phyloP scores from a whole-genome alignment of 2,797 vertebrate genomes.

The Botia almorhae region DNA sequence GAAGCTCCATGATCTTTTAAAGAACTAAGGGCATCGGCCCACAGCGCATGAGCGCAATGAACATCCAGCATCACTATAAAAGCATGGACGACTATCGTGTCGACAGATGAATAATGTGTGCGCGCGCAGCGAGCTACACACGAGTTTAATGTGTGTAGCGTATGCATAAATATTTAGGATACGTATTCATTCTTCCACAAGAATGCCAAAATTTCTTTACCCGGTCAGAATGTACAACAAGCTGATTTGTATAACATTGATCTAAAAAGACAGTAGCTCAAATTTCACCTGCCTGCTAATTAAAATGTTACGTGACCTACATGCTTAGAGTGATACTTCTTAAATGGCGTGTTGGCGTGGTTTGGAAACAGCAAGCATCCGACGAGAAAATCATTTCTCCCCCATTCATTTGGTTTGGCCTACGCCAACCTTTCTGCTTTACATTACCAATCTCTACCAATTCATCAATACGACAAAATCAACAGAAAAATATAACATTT shows the following conservation, averaged over 20 bases:
- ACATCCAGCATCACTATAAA: background rate
- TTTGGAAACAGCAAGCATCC: slow-evolving; percentile 14
- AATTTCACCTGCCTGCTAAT: background rate
- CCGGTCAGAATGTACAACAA: background rate
- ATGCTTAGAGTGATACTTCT: background rate
- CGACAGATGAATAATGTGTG: background rate
- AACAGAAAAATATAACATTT: background rate
- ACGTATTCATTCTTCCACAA: background rate
- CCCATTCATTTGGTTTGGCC: slow-evolving; percentile 2
- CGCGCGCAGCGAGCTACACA: no score
- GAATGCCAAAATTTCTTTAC: background rate
- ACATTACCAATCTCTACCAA: background rate
- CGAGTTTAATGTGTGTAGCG: background rate
- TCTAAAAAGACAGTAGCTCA: background rate
- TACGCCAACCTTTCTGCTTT: background rate
- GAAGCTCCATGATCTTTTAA: slow-evolving; percentile 77
- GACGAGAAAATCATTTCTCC: background rate
- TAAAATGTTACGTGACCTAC: background rate
- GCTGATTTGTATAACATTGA: background rate
- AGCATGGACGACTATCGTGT: background rate
- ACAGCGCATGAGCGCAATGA: slow-evolving; percentile 57
- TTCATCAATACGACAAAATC: background rate
- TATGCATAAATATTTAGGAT: background rate
- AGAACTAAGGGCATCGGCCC: slow-evolving; percentile 74
- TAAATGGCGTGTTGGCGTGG: background rate